A percentile compares a stretch with the other conserved stretches of the same genome.
Evolutionary conservation across 2,888 invertebrate genomes (phyloP).

Genomic region (Acrobasis suavella): DNA sequence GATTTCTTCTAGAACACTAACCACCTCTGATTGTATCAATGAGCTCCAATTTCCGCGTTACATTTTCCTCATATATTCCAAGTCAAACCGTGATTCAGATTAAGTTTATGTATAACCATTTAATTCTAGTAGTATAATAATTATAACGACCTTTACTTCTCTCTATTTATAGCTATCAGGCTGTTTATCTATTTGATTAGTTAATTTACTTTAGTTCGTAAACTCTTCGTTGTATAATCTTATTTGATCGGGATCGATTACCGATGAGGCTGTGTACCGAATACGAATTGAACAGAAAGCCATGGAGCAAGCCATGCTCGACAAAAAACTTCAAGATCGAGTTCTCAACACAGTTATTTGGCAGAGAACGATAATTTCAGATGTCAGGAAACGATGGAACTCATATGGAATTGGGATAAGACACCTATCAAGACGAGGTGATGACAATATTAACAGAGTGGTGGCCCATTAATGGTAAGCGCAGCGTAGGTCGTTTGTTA

Average conservation of each 20-base stretch:
- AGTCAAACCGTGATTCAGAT: not conserved
- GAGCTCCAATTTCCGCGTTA: conserved; percentile 14
- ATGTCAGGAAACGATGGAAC: too few relatives aligned
- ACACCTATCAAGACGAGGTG: too few relatives aligned
- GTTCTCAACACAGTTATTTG: too few relatives aligned
- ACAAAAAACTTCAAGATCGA: too few relatives aligned
- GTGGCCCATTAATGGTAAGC: too few relatives aligned
- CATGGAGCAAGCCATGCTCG: too few relatives aligned
- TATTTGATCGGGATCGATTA: not conserved
- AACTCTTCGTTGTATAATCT: not conserved
- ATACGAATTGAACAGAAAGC: too few relatives aligned
- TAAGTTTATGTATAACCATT: not conserved
- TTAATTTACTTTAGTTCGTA: not conserved
- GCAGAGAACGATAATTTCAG: too few relatives aligned
- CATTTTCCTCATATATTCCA: conserved; percentile 3
- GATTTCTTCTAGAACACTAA: conserved; percentile 37
- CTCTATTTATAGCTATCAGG: not conserved
- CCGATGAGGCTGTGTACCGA: too few relatives aligned
- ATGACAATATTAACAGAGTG: too few relatives aligned
- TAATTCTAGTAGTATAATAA: conserved; percentile 8
- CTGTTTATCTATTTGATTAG: not conserved
- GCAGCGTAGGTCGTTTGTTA: too few relatives aligned
- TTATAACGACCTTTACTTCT: conserved; percentile 1
- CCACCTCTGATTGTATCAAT: conserved; percentile 29
- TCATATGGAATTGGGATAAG: too few relatives aligned